Evolutionary conservation across 2,113 vertebrate species (phyloP), one percentile per base, ranked within the genome.

Genomic region (Polypterus senegalus): DNA sequence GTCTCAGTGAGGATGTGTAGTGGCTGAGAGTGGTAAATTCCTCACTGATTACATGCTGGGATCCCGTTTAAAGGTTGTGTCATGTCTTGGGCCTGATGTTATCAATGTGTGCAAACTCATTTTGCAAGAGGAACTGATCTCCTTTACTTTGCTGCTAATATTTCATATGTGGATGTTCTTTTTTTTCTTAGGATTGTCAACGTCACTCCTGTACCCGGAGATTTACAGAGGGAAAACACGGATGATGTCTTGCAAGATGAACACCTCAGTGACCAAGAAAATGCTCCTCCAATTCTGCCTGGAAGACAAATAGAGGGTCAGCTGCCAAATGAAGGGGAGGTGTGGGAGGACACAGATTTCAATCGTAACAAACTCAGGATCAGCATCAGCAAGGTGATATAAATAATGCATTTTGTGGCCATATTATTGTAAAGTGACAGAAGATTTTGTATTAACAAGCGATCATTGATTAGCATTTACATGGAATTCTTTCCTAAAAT

Each of bases 301-400:
- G 82, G 83, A 44, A 81, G 91, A 5, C 81, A 81, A 0, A 69
- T 75, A 0, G 91, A 90, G 5, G 76, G 74, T 10, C 81, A 85
- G 45, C 56, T 79, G 3, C 73, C 83, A 8, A 88, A 87, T 6
- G 92, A 94, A 71, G 80, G 80, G 4, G 93, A 95, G 66, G 79
- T 86, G 68, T 98, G 94, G 95, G 95, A 98, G 67, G 93, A 97
- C 79, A 97, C 94, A 0, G 96, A 99, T 71, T 91, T 99, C 74
- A 99, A 99, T 81, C 88, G 95, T 68, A 99, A 99, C 89, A 90
- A 95, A 82, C 92, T 99, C 79, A 88, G 95, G 79, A 97, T 99
- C 81, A 97, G 91, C 84, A 89, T 99, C 58, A 90, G 89, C 87
- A 99, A 99, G 91, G 95, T 97, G 81, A 82, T 9, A 5, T 6